Evolutionary conservation across 1,140 invertebrate species (phyloP).

Genomic region (Rhyacophila brunnea): DNA sequence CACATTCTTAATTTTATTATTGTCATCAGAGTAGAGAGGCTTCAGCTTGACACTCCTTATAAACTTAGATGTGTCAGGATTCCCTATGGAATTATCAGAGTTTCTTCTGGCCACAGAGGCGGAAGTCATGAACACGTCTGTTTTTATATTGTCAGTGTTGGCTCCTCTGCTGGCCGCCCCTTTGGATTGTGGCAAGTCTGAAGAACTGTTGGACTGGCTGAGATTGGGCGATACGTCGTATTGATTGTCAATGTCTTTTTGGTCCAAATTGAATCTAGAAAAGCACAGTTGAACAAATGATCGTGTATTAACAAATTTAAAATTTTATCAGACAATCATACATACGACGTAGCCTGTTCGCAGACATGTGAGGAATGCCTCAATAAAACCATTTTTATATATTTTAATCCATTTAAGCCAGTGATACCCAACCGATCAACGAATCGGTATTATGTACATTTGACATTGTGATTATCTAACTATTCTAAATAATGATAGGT

Average conservation of each 20-base stretch:
- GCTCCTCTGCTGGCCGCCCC: slow-evolving; percentile 46
- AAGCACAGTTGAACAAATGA: no score
- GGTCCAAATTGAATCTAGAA: slow-evolving; percentile 49
- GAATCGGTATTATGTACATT: no score
- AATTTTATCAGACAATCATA: no score
- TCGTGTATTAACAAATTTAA: no score
- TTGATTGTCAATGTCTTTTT: slow-evolving; percentile 36
- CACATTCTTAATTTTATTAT: slow-evolving; percentile 14
- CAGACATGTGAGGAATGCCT: no score
- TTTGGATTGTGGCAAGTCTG: slow-evolving; percentile 44
- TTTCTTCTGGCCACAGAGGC: slow-evolving; percentile 20
- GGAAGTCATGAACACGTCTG: neutral
- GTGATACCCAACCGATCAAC: no score
- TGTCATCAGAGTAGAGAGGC: slow-evolving; percentile 26
- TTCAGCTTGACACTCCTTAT: slow-evolving; percentile 24
- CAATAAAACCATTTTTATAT: no score
- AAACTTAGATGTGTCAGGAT: slow-evolving; percentile 17
- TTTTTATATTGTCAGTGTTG: neutral
- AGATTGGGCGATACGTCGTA: slow-evolving; percentile 47
- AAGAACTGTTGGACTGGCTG: slow-evolving; percentile 50
- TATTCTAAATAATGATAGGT: no score
- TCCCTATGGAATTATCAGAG: slow-evolving; percentile 25
- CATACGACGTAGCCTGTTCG: no score
- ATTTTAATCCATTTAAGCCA: no score
- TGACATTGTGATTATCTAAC: no score